A percentile compares a stretch with the other conserved stretches of the same genome.
phyloP scores from a whole-genome alignment of 2,888 invertebrate species.

The Pachydiplax longipennis region DNA sequence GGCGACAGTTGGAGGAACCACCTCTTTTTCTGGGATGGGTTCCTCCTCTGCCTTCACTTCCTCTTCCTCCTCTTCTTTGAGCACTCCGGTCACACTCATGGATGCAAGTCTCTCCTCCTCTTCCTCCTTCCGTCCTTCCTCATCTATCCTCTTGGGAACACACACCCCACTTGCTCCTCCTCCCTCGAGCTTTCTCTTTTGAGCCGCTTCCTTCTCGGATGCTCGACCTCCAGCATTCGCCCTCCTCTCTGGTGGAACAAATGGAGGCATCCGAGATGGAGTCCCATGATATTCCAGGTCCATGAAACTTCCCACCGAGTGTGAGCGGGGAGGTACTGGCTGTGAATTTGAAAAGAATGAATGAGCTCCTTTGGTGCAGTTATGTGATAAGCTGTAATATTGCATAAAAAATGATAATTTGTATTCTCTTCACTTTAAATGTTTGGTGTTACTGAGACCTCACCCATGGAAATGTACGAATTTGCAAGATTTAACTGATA shows the following conservation, averaged over 20 bases:
- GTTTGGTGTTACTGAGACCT: too few species aligned
- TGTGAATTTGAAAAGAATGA: neutral
- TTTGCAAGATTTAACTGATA: too few species aligned
- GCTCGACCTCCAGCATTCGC: neutral
- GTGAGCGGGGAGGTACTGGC: conserved; percentile 60
- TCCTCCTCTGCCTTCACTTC: conserved; percentile 39
- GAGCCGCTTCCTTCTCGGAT: neutral
- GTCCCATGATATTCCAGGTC: conserved; percentile 64
- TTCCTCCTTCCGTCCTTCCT: conserved; percentile 69
- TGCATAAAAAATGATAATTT: too few species aligned
- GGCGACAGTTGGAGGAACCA: neutral
- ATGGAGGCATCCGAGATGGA: conserved; percentile 41
- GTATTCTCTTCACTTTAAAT: too few species aligned
- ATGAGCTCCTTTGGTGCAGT: too few species aligned
- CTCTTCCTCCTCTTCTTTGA: conserved; percentile 26
- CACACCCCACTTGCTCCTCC: conserved; percentile 20
- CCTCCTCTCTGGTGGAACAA: conserved; percentile 38
- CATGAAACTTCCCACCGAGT: conserved; percentile 77
- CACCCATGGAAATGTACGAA: too few species aligned
- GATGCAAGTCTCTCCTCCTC: conserved; percentile 55
- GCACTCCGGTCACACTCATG: conserved; percentile 7
- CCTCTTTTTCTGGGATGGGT: neutral
- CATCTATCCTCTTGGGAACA: conserved; percentile 66
- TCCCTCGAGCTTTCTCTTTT: conserved; percentile 26
- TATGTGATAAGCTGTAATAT: too few species aligned